A percentile compares a stretch with the other conserved stretches of the same genome.
Conservation (phyloP, 2,113 vertebrate genomes). For the Oenanthe melanoleuca region DNA sequence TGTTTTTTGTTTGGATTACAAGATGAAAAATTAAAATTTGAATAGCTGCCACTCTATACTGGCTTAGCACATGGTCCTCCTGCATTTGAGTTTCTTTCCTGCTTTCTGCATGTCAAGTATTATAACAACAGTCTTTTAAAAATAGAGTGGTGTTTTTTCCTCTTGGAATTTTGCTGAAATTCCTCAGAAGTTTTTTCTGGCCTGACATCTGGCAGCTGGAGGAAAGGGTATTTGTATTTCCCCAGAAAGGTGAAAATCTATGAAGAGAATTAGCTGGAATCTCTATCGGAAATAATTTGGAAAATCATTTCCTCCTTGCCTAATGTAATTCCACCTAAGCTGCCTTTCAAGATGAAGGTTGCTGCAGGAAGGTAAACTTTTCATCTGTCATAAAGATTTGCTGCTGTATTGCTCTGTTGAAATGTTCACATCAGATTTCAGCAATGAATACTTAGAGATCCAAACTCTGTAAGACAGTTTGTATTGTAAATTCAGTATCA, state of each 20-base stretch:
- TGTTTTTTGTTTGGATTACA: accelerated
- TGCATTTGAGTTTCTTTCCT: neutral
- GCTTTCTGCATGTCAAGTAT: neutral
- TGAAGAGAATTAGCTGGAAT: neutral
- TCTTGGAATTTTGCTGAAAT: neutral
- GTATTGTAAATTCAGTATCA: neutral
- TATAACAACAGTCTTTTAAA: neutral
- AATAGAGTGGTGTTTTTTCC: neutral
- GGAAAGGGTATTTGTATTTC: neutral
- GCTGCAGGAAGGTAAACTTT: neutral
- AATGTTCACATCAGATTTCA: neutral
- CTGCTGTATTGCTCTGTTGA: neutral
- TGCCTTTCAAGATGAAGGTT: neutral
- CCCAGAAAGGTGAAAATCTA: neutral
- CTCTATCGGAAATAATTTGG: neutral
- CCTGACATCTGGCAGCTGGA: neutral
- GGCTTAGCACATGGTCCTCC: neutral
- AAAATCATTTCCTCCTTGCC: neutral
- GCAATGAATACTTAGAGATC: neutral
- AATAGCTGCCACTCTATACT: neutral
- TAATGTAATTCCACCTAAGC: neutral
- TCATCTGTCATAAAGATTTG: neutral
- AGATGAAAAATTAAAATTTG: neutral
- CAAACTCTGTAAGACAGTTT: neutral
- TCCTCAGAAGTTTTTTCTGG: neutral